These are phyloP conservation scores for Falco concolor DNA, from an alignment of 2,797 vertebrate genomes.

Conservation along the genomic window DNA sequence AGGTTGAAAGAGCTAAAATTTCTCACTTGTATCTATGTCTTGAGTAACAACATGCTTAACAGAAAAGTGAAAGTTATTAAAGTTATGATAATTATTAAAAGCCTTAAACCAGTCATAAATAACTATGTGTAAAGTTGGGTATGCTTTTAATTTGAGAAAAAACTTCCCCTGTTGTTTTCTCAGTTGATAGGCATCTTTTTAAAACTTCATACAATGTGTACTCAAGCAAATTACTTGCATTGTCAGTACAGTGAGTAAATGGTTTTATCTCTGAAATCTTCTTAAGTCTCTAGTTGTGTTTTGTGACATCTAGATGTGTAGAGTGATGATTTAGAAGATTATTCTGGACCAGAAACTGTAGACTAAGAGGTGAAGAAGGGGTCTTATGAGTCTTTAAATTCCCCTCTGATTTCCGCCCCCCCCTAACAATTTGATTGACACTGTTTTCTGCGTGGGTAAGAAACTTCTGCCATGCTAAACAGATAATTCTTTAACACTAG, in stretches of 20 bases:
- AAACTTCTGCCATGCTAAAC: not conserved
- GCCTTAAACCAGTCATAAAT: not conserved
- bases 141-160: not conserved
- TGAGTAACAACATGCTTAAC: not conserved
- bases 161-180: not conserved
- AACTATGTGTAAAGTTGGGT: not conserved
- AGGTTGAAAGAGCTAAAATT: not conserved
- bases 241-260: not conserved
- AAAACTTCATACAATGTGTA: not conserved
- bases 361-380: not conserved
- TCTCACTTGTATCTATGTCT: not conserved
- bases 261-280: not conserved
- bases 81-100: not conserved
- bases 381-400: not conserved
- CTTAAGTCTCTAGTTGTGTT: not conserved
- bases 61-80: not conserved
- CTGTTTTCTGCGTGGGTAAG: not conserved
- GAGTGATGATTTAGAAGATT: not conserved
- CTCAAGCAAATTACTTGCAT: not conserved
- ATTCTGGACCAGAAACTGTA: not conserved
- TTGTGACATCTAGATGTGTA: not conserved
- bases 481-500: not conserved
- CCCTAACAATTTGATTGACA: not conserved
- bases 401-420: too few relatives aligned
- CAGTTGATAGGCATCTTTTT: not conserved